A percentile compares a stretch with the other conserved stretches of the same genome.
phyloP scores from a whole-genome alignment of 2,113 vertebrate species.

The Dissostichus mawsoni region DNA sequence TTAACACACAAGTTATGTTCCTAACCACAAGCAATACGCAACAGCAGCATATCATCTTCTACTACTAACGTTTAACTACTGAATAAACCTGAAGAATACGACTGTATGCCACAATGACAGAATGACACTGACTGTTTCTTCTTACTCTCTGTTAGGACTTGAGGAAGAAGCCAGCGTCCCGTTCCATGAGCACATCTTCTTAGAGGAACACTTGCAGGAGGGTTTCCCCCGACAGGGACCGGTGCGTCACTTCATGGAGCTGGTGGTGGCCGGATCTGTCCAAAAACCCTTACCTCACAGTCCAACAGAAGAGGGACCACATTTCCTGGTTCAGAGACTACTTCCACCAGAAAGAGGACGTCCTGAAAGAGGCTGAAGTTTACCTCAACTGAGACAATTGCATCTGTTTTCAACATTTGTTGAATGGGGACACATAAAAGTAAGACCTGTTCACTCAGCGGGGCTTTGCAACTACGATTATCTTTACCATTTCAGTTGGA shows the following conservation, averaged over 20 bases:
- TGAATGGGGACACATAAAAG: constrained; percentile 22
- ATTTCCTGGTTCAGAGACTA: constrained; percentile 96
- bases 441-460: neutral
- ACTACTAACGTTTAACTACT: too few species aligned
- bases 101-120: neutral
- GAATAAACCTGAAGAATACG: too few species aligned
- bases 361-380: constrained; percentile 86
- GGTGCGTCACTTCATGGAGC: constrained; percentile 96
- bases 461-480: neutral
- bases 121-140: neutral
- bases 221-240: constrained; percentile 91
- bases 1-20: too few species aligned
- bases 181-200: constrained; percentile 96
- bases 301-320: constrained; percentile 92
- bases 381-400: constrained; percentile 69
- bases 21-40: too few species aligned
- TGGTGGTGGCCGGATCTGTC: constrained; percentile 92
- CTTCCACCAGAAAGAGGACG: constrained; percentile 90
- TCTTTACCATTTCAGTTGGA: neutral
- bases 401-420: neutral
- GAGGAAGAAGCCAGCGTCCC: constrained; percentile 89
- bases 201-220: constrained; percentile 89
- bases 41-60: too few species aligned
- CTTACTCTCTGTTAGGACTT: constrained; percentile 83
- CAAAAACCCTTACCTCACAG: constrained; percentile 90